Evolutionary conservation across 1,140 invertebrate genomes (phyloP).

Genomic region (Orius laevigatus): DNA sequence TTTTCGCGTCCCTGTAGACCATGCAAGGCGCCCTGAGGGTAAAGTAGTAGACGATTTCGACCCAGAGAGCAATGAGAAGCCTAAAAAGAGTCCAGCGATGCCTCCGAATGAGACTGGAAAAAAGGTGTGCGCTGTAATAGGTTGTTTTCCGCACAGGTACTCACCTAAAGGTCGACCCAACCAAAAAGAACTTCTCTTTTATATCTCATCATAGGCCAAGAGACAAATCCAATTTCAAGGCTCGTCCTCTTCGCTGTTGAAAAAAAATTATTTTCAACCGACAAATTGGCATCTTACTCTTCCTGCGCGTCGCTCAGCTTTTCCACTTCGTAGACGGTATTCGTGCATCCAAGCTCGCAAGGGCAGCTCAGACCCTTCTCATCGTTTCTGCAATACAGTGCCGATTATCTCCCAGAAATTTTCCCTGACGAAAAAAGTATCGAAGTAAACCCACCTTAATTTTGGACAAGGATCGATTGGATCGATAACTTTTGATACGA

Average conservation of each 20-base stretch:
- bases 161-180: conserved; percentile 49
- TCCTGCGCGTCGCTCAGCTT: conserved; percentile 35
- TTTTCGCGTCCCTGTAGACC: conserved; percentile 18
- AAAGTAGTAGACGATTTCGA: conserved; percentile 57
- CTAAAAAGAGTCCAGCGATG: conserved; percentile 57
- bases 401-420: too few relatives aligned
- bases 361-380: conserved; percentile 28
- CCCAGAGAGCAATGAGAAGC: conserved; percentile 53
- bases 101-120: conserved; percentile 51
- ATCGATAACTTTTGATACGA: too few relatives aligned
- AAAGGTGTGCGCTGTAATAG: neutral
- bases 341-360: conserved; percentile 49
- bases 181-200: conserved; percentile 59
- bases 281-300: neutral
- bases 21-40: conserved; percentile 44
- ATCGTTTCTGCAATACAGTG: too few relatives aligned
- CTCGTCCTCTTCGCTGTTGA: conserved; percentile 1
- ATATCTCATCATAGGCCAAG: conserved; percentile 53
- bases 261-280: neutral
- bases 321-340: conserved; percentile 55
- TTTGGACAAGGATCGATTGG: too few relatives aligned
- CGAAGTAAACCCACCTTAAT: too few relatives aligned
- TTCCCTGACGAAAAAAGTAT: too few relatives aligned
- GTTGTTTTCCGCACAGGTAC: neutral
- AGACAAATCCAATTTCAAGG: conserved; percentile 23